Evolutionary conservation across 2,888 invertebrate genomes (phyloP).

Genomic region (Heliconius sara): DNA sequence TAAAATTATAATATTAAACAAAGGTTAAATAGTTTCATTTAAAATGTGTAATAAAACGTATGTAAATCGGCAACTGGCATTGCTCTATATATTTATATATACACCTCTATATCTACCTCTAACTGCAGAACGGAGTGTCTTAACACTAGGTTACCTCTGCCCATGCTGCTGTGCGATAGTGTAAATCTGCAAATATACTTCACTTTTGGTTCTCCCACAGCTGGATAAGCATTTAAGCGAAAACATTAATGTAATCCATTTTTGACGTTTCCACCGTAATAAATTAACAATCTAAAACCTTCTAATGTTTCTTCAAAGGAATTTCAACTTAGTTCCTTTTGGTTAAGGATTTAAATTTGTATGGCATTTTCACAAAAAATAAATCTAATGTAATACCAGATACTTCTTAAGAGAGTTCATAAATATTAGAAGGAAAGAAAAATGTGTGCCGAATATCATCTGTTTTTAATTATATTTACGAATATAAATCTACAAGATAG

Average conservation of each 20-base stretch:
- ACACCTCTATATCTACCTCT: no score
- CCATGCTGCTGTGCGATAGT: no score
- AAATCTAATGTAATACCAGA: neutral
- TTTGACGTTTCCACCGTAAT: slow-evolving; percentile 24
- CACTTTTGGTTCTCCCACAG: neutral
- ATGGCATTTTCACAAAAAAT: neutral
- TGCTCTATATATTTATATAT: no score
- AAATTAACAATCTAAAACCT: slow-evolving; percentile 13
- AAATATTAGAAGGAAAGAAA: slow-evolving; percentile 8
- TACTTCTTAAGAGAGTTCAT: slow-evolving; percentile 10
- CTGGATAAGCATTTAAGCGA: neutral
- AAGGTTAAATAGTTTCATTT: no score
- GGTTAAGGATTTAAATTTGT: neutral
- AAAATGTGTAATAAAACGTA: no score
- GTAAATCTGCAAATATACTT: neutral
- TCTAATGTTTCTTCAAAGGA: neutral
- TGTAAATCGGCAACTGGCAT: no score
- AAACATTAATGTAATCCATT: slow-evolving; percentile 25
- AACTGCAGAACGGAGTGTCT: no score
- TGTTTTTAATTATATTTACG: neutral
- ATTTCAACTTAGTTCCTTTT: neutral
- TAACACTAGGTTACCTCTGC: no score
- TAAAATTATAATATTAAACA: no score
- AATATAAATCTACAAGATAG: neutral
- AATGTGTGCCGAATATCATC: neutral